Evolutionary conservation across 2,113 vertebrate genomes (phyloP), one percentile per base, ranked within the genome.

Genomic region (Clarias gariepinus): DNA sequence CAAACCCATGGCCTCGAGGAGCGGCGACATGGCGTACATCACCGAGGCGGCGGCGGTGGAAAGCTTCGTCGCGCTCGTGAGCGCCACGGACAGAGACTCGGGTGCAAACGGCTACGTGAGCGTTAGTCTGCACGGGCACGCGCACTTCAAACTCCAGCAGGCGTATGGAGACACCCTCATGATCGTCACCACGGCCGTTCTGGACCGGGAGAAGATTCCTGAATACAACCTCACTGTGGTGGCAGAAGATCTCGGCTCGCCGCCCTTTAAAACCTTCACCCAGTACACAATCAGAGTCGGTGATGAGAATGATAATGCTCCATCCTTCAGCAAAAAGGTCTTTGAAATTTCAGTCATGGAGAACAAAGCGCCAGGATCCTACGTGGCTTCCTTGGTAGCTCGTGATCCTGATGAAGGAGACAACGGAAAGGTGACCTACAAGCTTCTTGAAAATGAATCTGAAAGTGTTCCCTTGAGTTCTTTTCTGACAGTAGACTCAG

Each of bases 121-220:
- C 74, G 95, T 95, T 91, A 94, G 95, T 89, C 94, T 96, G n/a
- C 94, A 94, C 0, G 94, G 95, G 28, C 96, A 96, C 0, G 95
- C 95, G 79, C 95, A 96, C 89, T 96, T 97, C 0, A 90, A 93
- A 55, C 92, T 96, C 77, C 86, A 89, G 33, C 71, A 87, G 81
- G 85, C 90, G 0, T 87, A 92, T 9, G 87, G 81, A 21, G 73
- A 63, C 74, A 84, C 53, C 33, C 60, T 85, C 61, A 88, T 90
- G 86, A 82, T 89, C 13, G 71, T 89, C 68, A 91, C 91, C 30
- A 87, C 89, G 3, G 76, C 87, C 55, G 28, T 64, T 16, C 30
- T 89, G 41, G 88, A 90, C 73, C 91, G 96, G 0, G 90, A 91
- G 82, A 89, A 71, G 68, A 85, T 85, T 7, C 15, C 66, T 21